Evolutionary conservation across 2,888 invertebrate genomes (phyloP).

Genomic region (Pecten maximus): DNA sequence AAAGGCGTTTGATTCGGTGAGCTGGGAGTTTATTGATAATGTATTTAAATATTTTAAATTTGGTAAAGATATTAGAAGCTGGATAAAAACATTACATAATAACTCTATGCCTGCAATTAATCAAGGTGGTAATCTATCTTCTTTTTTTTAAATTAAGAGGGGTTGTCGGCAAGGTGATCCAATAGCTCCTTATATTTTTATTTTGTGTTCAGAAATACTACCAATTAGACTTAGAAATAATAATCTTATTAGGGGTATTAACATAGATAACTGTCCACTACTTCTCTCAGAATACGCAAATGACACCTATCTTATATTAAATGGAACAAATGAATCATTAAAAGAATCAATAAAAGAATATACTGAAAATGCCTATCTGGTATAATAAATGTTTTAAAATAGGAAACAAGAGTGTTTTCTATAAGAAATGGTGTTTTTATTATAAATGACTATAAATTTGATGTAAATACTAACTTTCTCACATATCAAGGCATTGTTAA

Average conservation of each 20-base stretch:
- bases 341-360: no score
- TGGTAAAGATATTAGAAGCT: neutral
- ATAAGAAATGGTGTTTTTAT: no score
- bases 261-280: no score
- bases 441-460: no score
- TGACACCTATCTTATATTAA: no score
- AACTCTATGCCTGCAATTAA: neutral
- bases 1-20: neutral
- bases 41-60: neutral
- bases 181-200: neutral
- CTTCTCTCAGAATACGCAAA: no score
- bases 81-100: neutral
- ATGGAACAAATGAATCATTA: no score
- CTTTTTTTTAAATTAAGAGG: neutral
- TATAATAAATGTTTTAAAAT: no score
- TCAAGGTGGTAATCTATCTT: neutral
- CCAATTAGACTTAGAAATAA: neutral
- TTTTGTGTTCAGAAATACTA: neutral
- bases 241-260: neutral
- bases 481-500: no score
- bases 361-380: no score
- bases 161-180: neutral
- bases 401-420: no score
- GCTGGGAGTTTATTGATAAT: neutral
- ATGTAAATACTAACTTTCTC: no score